phyloP scores from a whole-genome alignment of 2,888 invertebrate genomes.

The Hololepta plana region DNA sequence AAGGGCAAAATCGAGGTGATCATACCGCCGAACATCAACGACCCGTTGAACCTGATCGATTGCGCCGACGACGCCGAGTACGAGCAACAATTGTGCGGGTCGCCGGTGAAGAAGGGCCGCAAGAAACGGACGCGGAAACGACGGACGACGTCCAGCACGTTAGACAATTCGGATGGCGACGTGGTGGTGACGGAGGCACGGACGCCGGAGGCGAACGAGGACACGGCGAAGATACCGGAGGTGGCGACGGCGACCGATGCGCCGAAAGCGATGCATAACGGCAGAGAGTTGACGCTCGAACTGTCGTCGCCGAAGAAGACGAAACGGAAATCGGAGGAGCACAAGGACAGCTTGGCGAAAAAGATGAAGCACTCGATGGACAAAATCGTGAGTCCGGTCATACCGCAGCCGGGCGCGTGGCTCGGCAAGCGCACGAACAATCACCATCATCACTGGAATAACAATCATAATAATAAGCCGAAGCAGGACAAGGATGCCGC shows the following conservation, averaged over 20 bases:
- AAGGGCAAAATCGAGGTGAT: slow-evolving; percentile 71
- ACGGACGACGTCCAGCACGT: slow-evolving; percentile 28
- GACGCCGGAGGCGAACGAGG: slow-evolving; percentile 22
- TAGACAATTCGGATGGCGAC: slow-evolving; percentile 23
- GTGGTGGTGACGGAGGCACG: slow-evolving; percentile 25
- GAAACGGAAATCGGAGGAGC: slow-evolving; percentile 36
- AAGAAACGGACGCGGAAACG: slow-evolving; percentile 48
- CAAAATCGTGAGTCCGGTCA: slow-evolving; percentile 82
- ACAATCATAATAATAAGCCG: slow-evolving; percentile 23
- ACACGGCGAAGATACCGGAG: slow-evolving; percentile 26
- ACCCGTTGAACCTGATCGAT: slow-evolving; percentile 75
- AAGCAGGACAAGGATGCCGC: slow-evolving; percentile 26
- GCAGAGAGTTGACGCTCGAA: slow-evolving; percentile 17
- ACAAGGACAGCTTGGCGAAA: slow-evolving; percentile 30
- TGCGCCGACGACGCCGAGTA: slow-evolving; percentile 67
- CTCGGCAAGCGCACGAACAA: slow-evolving; percentile 35
- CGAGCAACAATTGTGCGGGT: slow-evolving; percentile 60
- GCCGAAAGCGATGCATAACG: slow-evolving; percentile 14
- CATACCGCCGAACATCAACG: slow-evolving; percentile 81
- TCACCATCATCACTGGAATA: slow-evolving; percentile 8
- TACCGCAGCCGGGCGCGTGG: slow-evolving; percentile 79
- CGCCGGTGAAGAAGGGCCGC: slow-evolving; percentile 36
- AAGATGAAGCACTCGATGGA: slow-evolving; percentile 56
- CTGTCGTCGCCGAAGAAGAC: slow-evolving; percentile 28
- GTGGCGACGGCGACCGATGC: slow-evolving; percentile 16